These are phyloP conservation scores for Patiria miniata DNA, from an alignment of 35 echinoderm and acorn worm genomes.

Conservation along the genomic window DNA sequence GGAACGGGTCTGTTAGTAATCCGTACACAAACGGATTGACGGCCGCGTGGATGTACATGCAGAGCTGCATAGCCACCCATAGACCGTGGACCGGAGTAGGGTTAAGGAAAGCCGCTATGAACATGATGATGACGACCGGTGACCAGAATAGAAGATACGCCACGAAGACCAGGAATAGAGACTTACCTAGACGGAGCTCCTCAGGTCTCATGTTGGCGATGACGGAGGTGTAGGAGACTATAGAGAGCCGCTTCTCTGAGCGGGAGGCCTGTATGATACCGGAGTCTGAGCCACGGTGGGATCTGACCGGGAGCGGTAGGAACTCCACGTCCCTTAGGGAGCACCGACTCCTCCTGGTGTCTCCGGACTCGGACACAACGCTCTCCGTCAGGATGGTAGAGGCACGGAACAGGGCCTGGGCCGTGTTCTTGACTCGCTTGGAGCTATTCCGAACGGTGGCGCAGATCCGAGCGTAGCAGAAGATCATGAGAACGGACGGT, in stretches of 20 bases:
- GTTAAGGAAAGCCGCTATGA: conserved; percentile 2
- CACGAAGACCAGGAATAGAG: conserved; percentile 46
- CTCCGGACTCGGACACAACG: background rate
- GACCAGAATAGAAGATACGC: conserved; percentile 48
- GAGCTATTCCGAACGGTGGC: conserved; percentile 59
- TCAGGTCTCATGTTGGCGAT: conserved; percentile 57
- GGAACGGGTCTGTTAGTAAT: conserved; percentile 43
- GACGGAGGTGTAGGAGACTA: conserved; percentile 53
- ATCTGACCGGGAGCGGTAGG: conserved; percentile 38
- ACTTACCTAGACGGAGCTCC: conserved; percentile 53
- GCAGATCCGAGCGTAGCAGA: conserved; percentile 56
- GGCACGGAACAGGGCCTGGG: conserved; percentile 30
- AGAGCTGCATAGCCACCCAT: conserved; percentile 54
- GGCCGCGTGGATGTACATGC: conserved; percentile 41
- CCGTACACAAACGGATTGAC: conserved; percentile 69
- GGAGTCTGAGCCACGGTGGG: conserved; percentile 29
- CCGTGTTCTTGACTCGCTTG: conserved; percentile 47
- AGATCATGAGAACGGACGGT: conserved; percentile 49
- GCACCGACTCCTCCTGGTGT: background rate
- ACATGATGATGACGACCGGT: conserved; percentile 37
- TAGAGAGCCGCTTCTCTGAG: conserved; percentile 37
- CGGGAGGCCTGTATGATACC: background rate
- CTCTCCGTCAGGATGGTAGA: conserved; percentile 29
- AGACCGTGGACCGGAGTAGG: background rate
- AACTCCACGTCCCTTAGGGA: conserved; percentile 56